Evolutionary conservation across 2,888 invertebrate genomes (phyloP).

Genomic region (Lagria hirta): DNA sequence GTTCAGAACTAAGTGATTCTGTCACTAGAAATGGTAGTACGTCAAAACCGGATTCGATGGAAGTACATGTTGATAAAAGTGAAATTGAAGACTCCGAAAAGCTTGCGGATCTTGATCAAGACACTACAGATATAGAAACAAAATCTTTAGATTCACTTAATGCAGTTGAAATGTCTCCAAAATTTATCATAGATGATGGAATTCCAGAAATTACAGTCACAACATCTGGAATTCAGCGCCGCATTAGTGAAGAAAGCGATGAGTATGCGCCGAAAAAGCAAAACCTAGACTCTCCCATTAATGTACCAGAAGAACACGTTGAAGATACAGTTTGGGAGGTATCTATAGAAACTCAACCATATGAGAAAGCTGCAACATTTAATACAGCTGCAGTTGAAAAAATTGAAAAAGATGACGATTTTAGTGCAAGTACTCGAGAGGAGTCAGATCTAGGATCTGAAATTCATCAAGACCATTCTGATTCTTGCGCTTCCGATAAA

Average conservation of each 20-base stretch:
- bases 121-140: constrained; percentile 48
- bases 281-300: constrained; percentile 42
- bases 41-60: constrained; percentile 54
- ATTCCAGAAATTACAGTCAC: constrained; percentile 54
- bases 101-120: constrained; percentile 53
- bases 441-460: constrained; percentile 53
- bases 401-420: constrained; percentile 50
- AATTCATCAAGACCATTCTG: constrained; percentile 50
- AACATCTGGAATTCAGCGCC: constrained; percentile 51
- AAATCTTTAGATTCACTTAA: constrained; percentile 46
- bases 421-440: constrained; percentile 45
- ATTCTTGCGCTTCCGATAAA: constrained; percentile 49
- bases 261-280: constrained; percentile 39
- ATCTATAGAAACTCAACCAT: constrained; percentile 53
- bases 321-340: constrained; percentile 59
- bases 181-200: constrained; percentile 37
- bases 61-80: constrained; percentile 58
- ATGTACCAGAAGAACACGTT: constrained; percentile 55
- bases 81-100: constrained; percentile 57
- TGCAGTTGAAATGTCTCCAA: constrained; percentile 39
- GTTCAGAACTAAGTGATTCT: constrained; percentile 46
- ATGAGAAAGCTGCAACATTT: constrained; percentile 48
- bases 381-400: constrained; percentile 27
- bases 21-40: constrained; percentile 39
- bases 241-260: constrained; percentile 53